Percentiles rank a stretch among this genome's conserved stretches.
phyloP scores from a whole-genome alignment of 2,113 vertebrate genomes.

The Rhagologus leucostigma region DNA sequence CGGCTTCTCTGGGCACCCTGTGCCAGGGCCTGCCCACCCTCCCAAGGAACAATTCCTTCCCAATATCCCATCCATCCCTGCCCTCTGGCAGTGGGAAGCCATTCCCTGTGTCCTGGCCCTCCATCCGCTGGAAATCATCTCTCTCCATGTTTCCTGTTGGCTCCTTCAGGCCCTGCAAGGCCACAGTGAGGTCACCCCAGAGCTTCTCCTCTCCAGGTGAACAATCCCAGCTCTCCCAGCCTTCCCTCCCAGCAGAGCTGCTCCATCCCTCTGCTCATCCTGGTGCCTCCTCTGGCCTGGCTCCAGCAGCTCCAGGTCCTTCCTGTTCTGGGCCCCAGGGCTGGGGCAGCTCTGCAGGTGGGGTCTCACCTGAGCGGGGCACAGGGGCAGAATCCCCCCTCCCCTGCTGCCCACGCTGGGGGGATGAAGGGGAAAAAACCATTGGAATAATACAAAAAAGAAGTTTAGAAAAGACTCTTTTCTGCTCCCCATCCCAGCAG shows the following conservation, averaged over 20 bases:
- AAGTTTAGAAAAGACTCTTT: neutral
- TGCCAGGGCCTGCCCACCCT: neutral
- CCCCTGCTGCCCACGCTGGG: neutral
- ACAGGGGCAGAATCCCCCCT: neutral
- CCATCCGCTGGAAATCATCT: accelerated
- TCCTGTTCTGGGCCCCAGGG: neutral
- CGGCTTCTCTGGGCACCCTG: neutral
- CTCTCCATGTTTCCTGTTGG: neutral
- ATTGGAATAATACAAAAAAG: neutral
- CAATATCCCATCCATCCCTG: accelerated
- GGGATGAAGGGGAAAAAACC: neutral
- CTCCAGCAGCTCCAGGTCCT: neutral
- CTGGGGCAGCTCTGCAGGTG: neutral
- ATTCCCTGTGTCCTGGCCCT: neutral
- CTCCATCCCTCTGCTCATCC: neutral
- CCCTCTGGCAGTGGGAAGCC: neutral
- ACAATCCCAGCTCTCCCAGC: neutral
- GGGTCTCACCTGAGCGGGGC: neutral
- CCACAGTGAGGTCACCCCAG: neutral
- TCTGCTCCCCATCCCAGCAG: neutral
- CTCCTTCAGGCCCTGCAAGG: neutral
- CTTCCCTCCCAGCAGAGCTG: neutral
- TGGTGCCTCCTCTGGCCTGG: neutral
- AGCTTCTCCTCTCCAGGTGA: neutral
- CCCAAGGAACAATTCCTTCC: neutral